Percentiles rank a stretch among this genome's conserved stretches.
Conservation (phyloP, 2,113 vertebrate genomes). For the Lota lota region DNA sequence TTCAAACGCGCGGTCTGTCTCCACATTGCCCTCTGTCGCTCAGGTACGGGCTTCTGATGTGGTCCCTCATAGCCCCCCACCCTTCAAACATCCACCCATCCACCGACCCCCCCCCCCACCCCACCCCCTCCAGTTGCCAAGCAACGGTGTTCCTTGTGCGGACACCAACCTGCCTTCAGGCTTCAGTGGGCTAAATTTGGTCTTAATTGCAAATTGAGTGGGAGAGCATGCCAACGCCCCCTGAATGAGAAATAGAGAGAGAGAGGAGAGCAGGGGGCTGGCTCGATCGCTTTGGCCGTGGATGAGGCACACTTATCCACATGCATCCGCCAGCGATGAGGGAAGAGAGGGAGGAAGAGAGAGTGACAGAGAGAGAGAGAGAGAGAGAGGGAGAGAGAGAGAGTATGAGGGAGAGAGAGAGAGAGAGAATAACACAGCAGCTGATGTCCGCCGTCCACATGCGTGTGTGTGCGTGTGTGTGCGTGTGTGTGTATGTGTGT, state of each 20-base stretch:
- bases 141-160: slow-evolving; percentile 66
- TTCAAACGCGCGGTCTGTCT: not conserved
- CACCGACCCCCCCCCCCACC: not conserved
- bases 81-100: too few species aligned
- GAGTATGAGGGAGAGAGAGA: not conserved
- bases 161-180: slow-evolving; percentile 79
- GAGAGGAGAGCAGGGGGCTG: slow-evolving; percentile 3
- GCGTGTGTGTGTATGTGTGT: too few species aligned
- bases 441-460: not conserved
- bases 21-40: slow-evolving; percentile 58
- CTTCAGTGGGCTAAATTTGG: slow-evolving; percentile 77
- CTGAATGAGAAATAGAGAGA: slow-evolving; percentile 73
- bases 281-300: not conserved
- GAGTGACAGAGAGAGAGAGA: not conserved
- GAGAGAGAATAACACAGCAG: not conserved
- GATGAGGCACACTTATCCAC: not conserved
- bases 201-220: slow-evolving; percentile 82
- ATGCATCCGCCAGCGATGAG: not conserved
- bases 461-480: too few species aligned
- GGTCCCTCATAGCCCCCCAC: not conserved
- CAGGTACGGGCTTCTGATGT: slow-evolving; percentile 55
- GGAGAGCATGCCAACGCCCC: slow-evolving; percentile 64
- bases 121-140: slow-evolving; percentile 63
- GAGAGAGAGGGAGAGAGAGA: not conserved
- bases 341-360: not conserved